A percentile compares a stretch with the other conserved stretches of the same genome.
Conservation (phyloP, 2,113 vertebrate species). For the Nicator chloris region DNA sequence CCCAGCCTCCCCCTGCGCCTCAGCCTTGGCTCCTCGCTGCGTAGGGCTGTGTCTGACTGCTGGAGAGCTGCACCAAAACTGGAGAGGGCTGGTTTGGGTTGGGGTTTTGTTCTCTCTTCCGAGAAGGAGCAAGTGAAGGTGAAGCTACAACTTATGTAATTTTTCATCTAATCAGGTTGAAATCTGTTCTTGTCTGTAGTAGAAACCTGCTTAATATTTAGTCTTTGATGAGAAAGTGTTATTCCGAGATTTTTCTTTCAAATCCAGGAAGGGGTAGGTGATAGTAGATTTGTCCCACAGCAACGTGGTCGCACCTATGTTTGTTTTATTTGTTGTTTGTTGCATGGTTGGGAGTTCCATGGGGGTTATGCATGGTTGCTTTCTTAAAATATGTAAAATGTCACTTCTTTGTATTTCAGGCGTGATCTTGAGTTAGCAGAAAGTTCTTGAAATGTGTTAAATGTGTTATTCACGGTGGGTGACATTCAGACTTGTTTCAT, state of each 20-base stretch:
- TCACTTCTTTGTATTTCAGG: background rate
- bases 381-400: background rate
- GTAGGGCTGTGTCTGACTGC: background rate
- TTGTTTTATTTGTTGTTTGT: background rate
- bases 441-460: conserved; percentile 42
- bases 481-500: conserved; percentile 9
- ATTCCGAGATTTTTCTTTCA: background rate
- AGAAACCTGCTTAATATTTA: background rate
- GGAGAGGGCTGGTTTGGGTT: background rate
- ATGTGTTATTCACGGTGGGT: background rate
- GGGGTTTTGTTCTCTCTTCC: background rate
- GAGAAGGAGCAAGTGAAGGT: conserved; percentile 1
- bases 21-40: conserved; percentile 20
- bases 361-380: background rate
- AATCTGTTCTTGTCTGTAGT: background rate
- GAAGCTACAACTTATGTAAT: background rate
- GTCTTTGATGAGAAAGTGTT: background rate
- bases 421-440: background rate
- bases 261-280: background rate
- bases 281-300: background rate
- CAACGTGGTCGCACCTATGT: accelerated
- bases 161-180: background rate
- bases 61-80: conserved; percentile 34
- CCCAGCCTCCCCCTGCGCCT: background rate
- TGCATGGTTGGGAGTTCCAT: background rate